Conservation (phyloP, 1,140 invertebrate species). For the Drosophila nasuta region DNA sequence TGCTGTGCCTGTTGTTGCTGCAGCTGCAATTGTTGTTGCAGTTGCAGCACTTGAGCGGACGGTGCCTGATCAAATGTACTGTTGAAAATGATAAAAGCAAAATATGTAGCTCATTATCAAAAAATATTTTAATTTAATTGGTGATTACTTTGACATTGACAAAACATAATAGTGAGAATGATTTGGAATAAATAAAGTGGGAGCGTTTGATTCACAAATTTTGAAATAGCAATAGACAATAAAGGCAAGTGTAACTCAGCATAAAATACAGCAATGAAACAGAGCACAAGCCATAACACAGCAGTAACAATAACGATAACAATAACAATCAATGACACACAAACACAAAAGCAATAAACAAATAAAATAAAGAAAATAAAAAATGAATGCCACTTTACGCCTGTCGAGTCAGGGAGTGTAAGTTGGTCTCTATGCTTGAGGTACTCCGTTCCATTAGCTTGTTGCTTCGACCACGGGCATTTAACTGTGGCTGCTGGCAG, state of each 20-base stretch:
- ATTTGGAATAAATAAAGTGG: background rate
- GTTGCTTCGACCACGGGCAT: constrained; percentile 59
- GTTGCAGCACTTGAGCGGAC: constrained; percentile 59
- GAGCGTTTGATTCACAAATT: constrained; percentile 4
- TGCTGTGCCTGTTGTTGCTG: constrained; percentile 70
- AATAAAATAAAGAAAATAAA: constrained; percentile 56
- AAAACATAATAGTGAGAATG: constrained; percentile 4
- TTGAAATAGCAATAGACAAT: constrained; percentile 3
- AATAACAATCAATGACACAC: constrained; percentile 31
- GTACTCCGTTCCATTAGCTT: constrained; percentile 58
- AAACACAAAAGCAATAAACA: constrained; percentile 41
- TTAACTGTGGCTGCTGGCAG: constrained; percentile 54
- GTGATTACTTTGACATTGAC: background rate
- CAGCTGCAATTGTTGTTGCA: constrained; percentile 65
- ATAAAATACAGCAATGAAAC: constrained; percentile 10
- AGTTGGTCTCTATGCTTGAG: constrained; percentile 53
- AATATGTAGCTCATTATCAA: background rate
- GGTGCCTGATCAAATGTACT: constrained; percentile 80
- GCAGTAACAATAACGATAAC: constrained; percentile 3
- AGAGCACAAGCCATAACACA: constrained; percentile 22
- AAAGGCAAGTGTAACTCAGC: constrained; percentile 18
- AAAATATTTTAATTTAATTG: background rate
- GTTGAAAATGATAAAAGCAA: background rate
- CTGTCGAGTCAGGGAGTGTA: constrained; percentile 74
- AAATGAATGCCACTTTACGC: constrained; percentile 77